phyloP scores from a whole-genome alignment of 1,140 invertebrate species.

The Drosophila quadrilineata region DNA sequence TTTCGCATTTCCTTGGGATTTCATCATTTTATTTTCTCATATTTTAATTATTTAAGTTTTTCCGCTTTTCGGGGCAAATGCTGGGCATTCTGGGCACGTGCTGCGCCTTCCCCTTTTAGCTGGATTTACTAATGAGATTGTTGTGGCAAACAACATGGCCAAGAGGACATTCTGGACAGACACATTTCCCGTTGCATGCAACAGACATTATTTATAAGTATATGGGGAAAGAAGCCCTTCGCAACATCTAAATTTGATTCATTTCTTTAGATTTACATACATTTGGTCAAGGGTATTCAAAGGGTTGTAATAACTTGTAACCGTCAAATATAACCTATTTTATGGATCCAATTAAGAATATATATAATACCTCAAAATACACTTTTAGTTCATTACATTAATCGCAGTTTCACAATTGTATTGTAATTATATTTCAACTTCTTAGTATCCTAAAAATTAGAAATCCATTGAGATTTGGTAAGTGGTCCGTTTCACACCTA shows the following conservation, averaged over 20 bases:
- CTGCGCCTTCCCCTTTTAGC: neutral
- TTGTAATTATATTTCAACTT: no score
- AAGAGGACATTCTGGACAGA: neutral
- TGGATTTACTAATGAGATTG: constrained; percentile 11
- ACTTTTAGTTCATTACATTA: no score
- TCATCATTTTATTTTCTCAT: neutral
- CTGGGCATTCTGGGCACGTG: constrained; percentile 17
- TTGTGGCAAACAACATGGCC: neutral
- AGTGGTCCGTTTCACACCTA: constrained; percentile 6
- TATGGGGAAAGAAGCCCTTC: no score
- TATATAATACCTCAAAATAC: no score
- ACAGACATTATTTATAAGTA: neutral
- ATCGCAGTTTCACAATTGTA: no score
- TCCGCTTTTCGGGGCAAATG: neutral
- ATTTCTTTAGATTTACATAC: no score
- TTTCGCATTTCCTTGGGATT: constrained; percentile 2
- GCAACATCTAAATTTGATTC: no score
- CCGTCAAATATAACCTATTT: no score
- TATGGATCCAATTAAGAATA: no score
- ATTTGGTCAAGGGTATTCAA: no score
- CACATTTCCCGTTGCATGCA: no score
- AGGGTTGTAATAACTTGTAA: no score
- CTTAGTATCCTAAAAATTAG: neutral
- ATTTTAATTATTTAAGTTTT: constrained; percentile 37
- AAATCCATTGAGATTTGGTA: neutral